Evolutionary conservation across 2,797 vertebrate genomes (phyloP).

Genomic region (Pyrocephalus nanus): DNA sequence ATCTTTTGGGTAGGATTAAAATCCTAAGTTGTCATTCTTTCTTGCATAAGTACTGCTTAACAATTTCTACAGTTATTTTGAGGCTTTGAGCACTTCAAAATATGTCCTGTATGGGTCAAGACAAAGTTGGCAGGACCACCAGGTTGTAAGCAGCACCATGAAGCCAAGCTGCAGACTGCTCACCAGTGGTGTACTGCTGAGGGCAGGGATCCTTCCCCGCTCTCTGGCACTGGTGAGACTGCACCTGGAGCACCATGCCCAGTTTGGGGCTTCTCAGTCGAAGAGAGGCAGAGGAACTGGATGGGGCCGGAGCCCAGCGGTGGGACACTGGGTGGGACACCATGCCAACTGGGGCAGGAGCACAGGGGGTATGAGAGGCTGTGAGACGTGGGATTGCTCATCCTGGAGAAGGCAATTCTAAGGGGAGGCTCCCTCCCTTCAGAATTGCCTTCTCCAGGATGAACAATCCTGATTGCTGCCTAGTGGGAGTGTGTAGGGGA

Average conservation of each 20-base stretch:
- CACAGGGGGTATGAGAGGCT: not conserved
- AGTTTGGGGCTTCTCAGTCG: not conserved
- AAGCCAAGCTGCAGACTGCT: not conserved
- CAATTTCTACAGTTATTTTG: not conserved
- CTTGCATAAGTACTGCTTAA: not conserved
- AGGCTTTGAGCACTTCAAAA: not conserved
- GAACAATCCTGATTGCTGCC: no score
- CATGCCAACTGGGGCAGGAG: not conserved
- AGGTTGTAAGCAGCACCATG: not conserved
- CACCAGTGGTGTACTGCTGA: not conserved
- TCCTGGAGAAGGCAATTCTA: not conserved
- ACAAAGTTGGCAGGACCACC: not conserved
- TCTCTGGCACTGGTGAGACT: not conserved
- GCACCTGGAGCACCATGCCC: no score
- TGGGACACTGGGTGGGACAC: no score
- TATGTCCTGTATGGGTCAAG: not conserved
- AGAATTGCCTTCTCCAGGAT: no score
- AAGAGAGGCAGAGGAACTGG: not conserved
- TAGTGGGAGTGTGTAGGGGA: not conserved
- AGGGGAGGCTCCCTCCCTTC: no score
- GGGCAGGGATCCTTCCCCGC: not conserved
- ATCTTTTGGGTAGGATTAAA: not conserved
- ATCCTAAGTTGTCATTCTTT: not conserved
- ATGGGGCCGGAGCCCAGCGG: fast-evolving
- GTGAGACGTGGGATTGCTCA: not conserved